Evolutionary conservation across 1,140 invertebrate genomes (phyloP).

Genomic region (Drosophila nigromelanica): DNA sequence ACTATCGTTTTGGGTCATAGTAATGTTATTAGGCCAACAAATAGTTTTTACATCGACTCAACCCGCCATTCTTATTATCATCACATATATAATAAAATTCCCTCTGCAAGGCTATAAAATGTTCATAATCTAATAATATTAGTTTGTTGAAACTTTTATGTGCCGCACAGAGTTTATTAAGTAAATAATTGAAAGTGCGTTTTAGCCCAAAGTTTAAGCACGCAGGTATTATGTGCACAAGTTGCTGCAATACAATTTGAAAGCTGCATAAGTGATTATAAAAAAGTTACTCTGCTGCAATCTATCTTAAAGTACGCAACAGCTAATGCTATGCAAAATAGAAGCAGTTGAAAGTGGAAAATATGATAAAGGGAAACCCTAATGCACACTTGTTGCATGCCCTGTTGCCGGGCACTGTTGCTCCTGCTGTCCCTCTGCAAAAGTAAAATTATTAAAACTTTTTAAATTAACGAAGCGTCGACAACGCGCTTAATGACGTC

Average conservation of each 20-base stretch:
- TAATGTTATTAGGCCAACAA: no score
- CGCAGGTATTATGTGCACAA: neutral
- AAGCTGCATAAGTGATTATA: constrained; percentile 10
- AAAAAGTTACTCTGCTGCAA: neutral
- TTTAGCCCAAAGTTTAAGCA: neutral
- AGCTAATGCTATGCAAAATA: constrained; percentile 47
- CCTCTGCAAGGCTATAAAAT: neutral
- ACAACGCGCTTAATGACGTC: constrained; percentile 63
- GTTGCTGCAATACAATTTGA: constrained; percentile 7
- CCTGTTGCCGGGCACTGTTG: constrained; percentile 27
- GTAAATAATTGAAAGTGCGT: neutral
- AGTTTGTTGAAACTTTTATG: neutral
- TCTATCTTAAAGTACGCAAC: constrained; percentile 8
- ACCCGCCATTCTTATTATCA: no score
- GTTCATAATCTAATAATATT: neutral
- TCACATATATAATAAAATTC: no score
- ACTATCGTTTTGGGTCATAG: no score
- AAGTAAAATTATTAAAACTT: constrained; percentile 77
- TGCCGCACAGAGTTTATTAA: neutral
- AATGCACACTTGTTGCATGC: constrained; percentile 56
- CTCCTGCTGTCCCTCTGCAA: constrained; percentile 39
- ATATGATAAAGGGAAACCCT: constrained; percentile 2
- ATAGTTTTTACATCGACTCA: no score
- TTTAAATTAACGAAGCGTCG: constrained; percentile 67
- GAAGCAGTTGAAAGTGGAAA: neutral